Base-by-base conservation (phyloP, 2,888 invertebrate genomes). In the Chaetogeoica ovagalla region DNA sequence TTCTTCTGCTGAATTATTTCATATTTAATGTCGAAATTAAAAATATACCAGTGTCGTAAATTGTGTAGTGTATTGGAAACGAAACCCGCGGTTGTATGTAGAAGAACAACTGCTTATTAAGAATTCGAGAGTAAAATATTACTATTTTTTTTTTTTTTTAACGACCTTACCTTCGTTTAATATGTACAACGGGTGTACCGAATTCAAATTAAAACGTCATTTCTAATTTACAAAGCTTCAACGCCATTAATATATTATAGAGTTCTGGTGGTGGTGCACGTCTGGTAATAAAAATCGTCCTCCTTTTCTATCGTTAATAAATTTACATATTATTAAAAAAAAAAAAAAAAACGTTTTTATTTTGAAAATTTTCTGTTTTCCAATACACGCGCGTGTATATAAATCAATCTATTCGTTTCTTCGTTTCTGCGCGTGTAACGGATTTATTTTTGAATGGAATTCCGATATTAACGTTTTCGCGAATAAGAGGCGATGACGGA, bases 171-270 rank as follows among this genome's bases (percentile, higher is more conserved):
- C 52, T 69, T 48, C 60, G 60, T 69, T 69, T 60, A 69, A 6
- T 69, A 77, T 77, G 77, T 77, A 69, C 15, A 62, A 60, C 69
- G 48, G 15, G 62, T 17, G 30, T 60, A 52, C 69, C 17, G 69
- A 77, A 69, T 77, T 77, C 69, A 77, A 77, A 77, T 77, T 77
- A 77, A 69, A 69, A 77, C 37, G 52, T 55, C 52, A 69, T 77
- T 77, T 60, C 43, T 52, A 62, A 77, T 77, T 77, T 77, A 55
- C n/a, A 77, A 62, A 69, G 60, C 69, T 37, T 52, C 17, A 19
- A 60, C 17, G 60, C 52, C 62, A 69, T 77, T 62, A 69, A 77
- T 77, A 77, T 60, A 2, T 2, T 62, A 21, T 76, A 62, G 43
- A 66, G 69, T 68, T 60, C 30, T 30, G 30, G 19, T n/a, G 30